phyloP scores from a whole-genome alignment of 2,888 invertebrate genomes.

The Idaea aversata region DNA sequence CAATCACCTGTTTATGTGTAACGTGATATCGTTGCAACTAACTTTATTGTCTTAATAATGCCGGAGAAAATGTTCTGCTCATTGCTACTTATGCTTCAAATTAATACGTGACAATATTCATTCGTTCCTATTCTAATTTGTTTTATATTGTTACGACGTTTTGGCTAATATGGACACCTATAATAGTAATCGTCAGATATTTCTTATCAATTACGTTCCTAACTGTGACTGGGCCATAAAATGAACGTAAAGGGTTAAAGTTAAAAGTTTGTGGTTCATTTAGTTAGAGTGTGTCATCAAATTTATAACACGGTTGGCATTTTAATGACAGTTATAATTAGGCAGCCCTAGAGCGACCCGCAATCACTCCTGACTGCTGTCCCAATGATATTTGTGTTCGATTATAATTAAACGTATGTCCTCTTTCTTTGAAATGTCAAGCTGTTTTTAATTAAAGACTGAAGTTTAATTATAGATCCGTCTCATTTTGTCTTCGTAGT shows the following conservation, averaged over 20 bases:
- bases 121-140: not conserved
- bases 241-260: not conserved
- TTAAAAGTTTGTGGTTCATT: not conserved
- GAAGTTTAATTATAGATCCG: conserved; percentile 50
- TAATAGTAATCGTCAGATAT: not conserved
- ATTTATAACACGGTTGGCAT: not conserved
- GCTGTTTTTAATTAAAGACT: conserved; percentile 73
- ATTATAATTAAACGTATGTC: conserved; percentile 76
- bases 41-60: conserved; percentile 22
- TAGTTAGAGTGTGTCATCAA: not conserved
- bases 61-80: conserved; percentile 2
- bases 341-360: conserved; percentile 50
- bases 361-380: conserved; percentile 64
- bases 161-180: not conserved
- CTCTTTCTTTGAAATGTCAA: conserved; percentile 79
- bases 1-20: conserved; percentile 16
- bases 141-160: not conserved
- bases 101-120: not conserved
- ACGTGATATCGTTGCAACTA: conserved; percentile 22
- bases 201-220: not conserved
- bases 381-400: conserved; percentile 79
- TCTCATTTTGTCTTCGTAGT: conserved; percentile 28
- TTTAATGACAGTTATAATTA: conserved; percentile 13
- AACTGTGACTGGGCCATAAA: not conserved
- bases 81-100: not conserved